Evolutionary conservation across 2,113 vertebrate species (phyloP).

Genomic region (Ciconia maguari): DNA sequence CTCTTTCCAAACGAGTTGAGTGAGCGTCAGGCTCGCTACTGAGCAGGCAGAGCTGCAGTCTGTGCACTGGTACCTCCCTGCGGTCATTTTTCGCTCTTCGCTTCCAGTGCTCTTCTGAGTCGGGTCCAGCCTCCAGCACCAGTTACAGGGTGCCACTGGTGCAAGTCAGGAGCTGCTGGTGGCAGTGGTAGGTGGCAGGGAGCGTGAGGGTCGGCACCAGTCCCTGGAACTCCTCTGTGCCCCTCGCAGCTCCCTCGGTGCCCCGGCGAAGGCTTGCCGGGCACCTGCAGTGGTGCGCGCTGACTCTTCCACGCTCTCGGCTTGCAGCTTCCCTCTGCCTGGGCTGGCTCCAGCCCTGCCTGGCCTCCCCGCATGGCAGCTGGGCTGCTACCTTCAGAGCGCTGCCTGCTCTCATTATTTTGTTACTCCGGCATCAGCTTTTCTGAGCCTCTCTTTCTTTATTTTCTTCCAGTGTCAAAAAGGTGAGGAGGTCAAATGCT

Average conservation of each 20-base stretch:
- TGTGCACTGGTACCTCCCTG: neutral
- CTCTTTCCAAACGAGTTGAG: rapidly evolving
- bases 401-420: neutral
- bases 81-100: rapidly evolving
- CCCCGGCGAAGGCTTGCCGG: rapidly evolving
- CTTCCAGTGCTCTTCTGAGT: neutral
- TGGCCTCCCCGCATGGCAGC: rapidly evolving
- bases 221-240: neutral
- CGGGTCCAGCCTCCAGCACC: neutral
- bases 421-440: constrained; percentile 12
- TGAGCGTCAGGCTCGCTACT: rapidly evolving
- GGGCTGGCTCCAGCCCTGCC: neutral
- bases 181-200: neutral
- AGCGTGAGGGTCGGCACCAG: rapidly evolving
- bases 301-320: rapidly evolving
- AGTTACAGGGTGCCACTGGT: neutral
- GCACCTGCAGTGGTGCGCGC: rapidly evolving
- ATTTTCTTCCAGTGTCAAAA: constrained; percentile 14
- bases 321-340: neutral
- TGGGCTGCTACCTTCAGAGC: neutral
- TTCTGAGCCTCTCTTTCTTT: neutral
- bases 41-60: neutral
- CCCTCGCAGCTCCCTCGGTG: rapidly evolving
- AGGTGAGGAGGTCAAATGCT: constrained; percentile 53
- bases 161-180: neutral